These are phyloP conservation scores for Epinephelus malabaricus DNA, from an alignment of 2,797 vertebrate genomes.

Conservation along the genomic window DNA sequence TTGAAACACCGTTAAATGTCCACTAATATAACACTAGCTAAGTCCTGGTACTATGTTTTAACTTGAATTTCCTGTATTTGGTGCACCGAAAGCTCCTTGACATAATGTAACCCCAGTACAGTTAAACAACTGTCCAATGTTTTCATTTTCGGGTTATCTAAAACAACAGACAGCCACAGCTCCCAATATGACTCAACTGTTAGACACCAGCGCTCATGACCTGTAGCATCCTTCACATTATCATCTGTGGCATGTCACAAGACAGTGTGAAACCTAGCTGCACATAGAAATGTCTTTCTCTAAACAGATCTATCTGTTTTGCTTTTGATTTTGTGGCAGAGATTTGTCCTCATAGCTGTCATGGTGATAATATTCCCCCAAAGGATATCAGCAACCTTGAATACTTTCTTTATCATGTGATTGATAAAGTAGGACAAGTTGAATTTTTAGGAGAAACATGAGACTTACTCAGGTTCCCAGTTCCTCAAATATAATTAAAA, in stretches of 20 bases:
- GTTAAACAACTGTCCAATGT: background rate
- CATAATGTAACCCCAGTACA: background rate
- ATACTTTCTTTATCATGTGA: background rate
- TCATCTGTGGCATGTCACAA: background rate
- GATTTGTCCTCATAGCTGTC: background rate
- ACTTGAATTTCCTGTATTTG: no score
- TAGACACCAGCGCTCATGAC: background rate
- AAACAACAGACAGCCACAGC: background rate
- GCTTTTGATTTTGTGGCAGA: background rate
- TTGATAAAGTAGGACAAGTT: background rate
- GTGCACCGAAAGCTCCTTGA: background rate
- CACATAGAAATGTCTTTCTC: background rate
- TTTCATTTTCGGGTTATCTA: no score
- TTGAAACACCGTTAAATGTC: background rate
- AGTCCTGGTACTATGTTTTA: background rate
- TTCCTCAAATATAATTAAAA: no score
- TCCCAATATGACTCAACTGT: background rate
- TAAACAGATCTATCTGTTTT: accelerated
- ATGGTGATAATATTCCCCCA: background rate
- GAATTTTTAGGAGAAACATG: no score
- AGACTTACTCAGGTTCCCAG: no score
- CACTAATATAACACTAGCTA: background rate
- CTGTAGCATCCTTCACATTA: background rate
- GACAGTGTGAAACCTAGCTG: background rate
- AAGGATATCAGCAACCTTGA: background rate